Base-by-base conservation (phyloP, 2,888 invertebrate genomes). In the Terebella lapidaria region DNA sequence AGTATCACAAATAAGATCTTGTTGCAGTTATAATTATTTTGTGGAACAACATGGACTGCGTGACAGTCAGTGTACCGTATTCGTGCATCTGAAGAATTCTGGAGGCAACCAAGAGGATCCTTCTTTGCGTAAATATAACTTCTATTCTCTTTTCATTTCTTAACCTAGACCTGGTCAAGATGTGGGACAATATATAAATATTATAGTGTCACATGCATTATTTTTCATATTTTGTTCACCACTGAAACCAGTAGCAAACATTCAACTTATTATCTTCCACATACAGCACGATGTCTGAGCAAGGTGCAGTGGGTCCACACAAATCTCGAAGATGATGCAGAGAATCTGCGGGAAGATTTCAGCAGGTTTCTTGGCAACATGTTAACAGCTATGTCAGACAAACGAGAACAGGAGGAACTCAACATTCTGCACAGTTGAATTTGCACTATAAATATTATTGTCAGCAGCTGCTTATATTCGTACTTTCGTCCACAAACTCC, bases 21-120 rank as follows among this genome's bases (percentile, higher is more conserved):
- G n/a, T 2, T 46, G 55, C 60, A 82, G 82, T 78, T 79, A 77
- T 69, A 70, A 86, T 70, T 87, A 87, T 75, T 89, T 88, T 72
- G 86, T 88, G 2, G 84, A 85, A n/a, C 86, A 87, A 71, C 85
- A 86, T 3, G 85, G 86, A 64, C 72, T 89, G 54, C 85, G 86
- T 54, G 84, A 87, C 5, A 85, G 84, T 68, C 87, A 87, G 68
- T 88, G 88, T 72, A 84, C 88, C 20, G 81, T 88, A 3, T 85
- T 89, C 73, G 77, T 81, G 24, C 80, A 83, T 66, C 73, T 74
- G 18, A 68, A 56, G 4, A 4, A 4, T 4, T 15, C n/a, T n/a
- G 24, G 10, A n/a, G 49, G 49, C 42, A n/a, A n/a, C n/a, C n/a
- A n/a, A 35, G 35, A 18, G 18, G 35, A 35, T 35, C 35, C 35